Evolutionary conservation across 2,888 invertebrate genomes (phyloP), one percentile per base, ranked within the genome.

Genomic region (Eupithecia vulgata): DNA sequence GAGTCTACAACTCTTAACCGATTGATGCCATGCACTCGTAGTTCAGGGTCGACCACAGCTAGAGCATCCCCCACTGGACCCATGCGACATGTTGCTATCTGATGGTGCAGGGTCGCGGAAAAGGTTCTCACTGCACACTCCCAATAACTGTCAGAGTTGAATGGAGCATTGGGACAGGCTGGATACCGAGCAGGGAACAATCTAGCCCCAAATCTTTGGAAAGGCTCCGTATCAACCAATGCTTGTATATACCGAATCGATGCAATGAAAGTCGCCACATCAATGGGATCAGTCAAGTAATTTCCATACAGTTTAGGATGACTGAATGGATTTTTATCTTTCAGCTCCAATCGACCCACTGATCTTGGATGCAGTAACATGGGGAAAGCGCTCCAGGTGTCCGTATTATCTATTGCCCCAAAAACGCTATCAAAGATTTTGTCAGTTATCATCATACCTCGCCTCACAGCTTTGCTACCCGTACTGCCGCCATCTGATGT

Each of bases 311-410:
- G 95, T 61, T 95, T 86, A 0, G 97, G 97, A 81, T 95, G 94
- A 34, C 95, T 95, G 30, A 94, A 93, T 0, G 97, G 97, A 85
- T 97, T 95, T 0, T 85, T 95, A 68, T 95, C 95, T 81, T 94
- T 95, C 17, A 97, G 90, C 82, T 95, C 95, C 21, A 97, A 87
- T 72, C 91, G 91, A 1, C 97, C 97, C n/a, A 95, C 94, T 42
- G 96, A 96, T 82, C 95, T 95, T 0, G 97, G 96, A 67, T 96
- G 94, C 89, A 97, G 81, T 2, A 96, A 85, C 94, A 96, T 95
- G 2, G 96, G 95, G 70, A 96, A 95, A 67, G 95, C 92, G 84
- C 94, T 95, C 87, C 95, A 96, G 0, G 95, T 90, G 57, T 95
- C 89, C 4, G 81, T 87, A 64, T 84, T 83, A 66, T 90, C 91